Evolutionary conservation across 2,113 vertebrate genomes (phyloP), one percentile per base, ranked within the genome.

Genomic region (Epinephelus moara): DNA sequence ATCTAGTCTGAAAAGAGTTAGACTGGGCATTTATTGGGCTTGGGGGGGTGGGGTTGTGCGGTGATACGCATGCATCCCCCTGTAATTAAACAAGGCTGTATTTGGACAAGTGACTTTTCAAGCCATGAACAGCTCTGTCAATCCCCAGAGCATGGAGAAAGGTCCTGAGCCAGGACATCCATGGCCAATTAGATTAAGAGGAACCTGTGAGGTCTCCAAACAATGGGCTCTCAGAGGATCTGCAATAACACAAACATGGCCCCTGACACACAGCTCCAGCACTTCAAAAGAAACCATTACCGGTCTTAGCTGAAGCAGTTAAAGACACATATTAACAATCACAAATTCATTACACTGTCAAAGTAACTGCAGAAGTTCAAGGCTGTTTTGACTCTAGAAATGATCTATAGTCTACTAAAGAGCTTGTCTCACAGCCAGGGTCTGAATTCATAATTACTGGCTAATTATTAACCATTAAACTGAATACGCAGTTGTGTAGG

Each of bases 71-170:
- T 89, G 87, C 84, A 93, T 88, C 82, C 89, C 78, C 82, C 81
- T 85, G 89, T 94, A 94, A 93, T 93, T 87, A 93, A 94, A 94
- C 89, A 93, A 92, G 91, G 90, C 89, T 92, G 93, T 90, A 91
- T 93, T 90, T 90, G 80, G 86, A 88, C 70, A 91, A 88, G 82
- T 82, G 85, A 91, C 82, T 91, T 92, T 91, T 93, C 90, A 80
- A 90, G 82, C 83, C 84, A 73, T 70, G 64, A 86, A 86, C 85
- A 85, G 79, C 83, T 84, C 88, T 91, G 80, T 89, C 91, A 92
- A 85, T 87, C 85, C 85, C 53, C 23, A 82, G 59, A 87, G 88
- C 84, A 81, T 82, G 84, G 75, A 88, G 80, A 93, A 87, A 89
- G 78, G 75, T 84, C 89, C 85, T 77, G 82, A 86, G 86, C 74